phyloP scores from a whole-genome alignment of 2,113 vertebrate genomes.

The Ondatra zibethicus region DNA sequence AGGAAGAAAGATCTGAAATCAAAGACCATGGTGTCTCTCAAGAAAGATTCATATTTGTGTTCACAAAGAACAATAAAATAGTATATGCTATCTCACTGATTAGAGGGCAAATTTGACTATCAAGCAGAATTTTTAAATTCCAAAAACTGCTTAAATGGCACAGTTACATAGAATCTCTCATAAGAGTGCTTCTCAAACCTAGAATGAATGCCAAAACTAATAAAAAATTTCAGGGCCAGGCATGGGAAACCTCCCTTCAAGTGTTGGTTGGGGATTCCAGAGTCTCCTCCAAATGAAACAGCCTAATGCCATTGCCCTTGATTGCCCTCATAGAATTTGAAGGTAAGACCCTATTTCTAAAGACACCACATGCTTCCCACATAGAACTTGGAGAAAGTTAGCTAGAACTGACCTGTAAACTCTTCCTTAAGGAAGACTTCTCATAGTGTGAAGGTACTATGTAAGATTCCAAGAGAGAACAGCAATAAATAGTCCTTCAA shows the following conservation, averaged over 20 bases:
- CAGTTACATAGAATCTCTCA: neutral
- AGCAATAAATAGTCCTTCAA: too few species aligned
- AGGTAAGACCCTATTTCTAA: neutral
- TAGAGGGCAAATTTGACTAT: neutral
- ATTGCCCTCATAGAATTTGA: neutral
- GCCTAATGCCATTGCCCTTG: rapidly evolving
- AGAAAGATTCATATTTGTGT: neutral
- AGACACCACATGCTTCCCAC: too few species aligned
- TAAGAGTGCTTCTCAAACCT: neutral
- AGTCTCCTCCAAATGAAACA: neutral
- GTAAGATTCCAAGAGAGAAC: too few species aligned
- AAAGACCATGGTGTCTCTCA: neutral
- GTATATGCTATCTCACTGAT: neutral
- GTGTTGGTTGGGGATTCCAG: neutral
- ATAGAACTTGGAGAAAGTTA: too few species aligned
- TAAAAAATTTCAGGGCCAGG: neutral
- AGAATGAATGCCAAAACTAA: neutral
- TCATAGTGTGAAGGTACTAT: too few species aligned
- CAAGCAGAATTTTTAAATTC: neutral
- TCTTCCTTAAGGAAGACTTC: too few species aligned
- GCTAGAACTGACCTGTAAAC: too few species aligned
- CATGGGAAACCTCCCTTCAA: neutral
- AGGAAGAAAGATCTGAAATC: neutral
- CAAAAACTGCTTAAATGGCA: neutral
- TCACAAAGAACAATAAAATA: neutral